Percentiles rank a stretch among this genome's conserved stretches.
phyloP scores from a whole-genome alignment of 2,888 invertebrate genomes.

The Saturnia japonica region DNA sequence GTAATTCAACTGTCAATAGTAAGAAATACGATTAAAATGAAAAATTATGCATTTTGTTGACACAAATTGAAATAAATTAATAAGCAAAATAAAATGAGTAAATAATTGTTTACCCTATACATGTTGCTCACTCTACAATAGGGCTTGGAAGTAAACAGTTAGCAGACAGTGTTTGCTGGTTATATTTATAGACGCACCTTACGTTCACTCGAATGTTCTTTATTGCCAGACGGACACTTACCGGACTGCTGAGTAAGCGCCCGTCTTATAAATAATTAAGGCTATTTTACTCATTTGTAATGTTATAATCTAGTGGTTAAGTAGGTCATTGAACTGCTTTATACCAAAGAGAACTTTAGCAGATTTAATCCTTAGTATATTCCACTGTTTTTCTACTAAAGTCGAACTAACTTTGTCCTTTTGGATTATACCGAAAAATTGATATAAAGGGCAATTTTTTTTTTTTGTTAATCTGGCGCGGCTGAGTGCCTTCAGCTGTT shows the following conservation, averaged over 20 bases:
- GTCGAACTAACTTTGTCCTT: no score
- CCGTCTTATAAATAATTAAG: slow-evolving; percentile 6
- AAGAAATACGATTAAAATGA: neutral
- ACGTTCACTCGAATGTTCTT: slow-evolving; percentile 70
- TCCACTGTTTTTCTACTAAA: neutral
- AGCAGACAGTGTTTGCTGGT: slow-evolving; percentile 37
- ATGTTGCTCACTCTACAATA: slow-evolving; percentile 59
- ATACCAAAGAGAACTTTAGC: neutral
- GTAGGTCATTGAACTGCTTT: slow-evolving; percentile 7
- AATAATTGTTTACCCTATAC: slow-evolving; percentile 55
- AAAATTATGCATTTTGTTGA: slow-evolving; percentile 5
- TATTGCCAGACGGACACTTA: slow-evolving; percentile 38
- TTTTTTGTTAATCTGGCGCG: no score
- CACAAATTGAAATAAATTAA: slow-evolving; percentile 13
- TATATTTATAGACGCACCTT: slow-evolving; percentile 65
- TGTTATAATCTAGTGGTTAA: slow-evolving; percentile 5
- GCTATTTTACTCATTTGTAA: slow-evolving; percentile 1
- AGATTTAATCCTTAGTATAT: neutral
- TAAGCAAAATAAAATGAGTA: slow-evolving; percentile 17
- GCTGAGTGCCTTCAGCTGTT: no score
- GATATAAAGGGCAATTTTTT: no score
- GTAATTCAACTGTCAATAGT: neutral
- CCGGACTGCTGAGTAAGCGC: slow-evolving; percentile 21
- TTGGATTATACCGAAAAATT: no score
- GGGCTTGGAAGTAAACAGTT: slow-evolving; percentile 52